Evolutionary conservation across 1,140 invertebrate genomes (phyloP), one percentile per base, ranked within the genome.

Genomic region (Eurosta solidaginis): DNA sequence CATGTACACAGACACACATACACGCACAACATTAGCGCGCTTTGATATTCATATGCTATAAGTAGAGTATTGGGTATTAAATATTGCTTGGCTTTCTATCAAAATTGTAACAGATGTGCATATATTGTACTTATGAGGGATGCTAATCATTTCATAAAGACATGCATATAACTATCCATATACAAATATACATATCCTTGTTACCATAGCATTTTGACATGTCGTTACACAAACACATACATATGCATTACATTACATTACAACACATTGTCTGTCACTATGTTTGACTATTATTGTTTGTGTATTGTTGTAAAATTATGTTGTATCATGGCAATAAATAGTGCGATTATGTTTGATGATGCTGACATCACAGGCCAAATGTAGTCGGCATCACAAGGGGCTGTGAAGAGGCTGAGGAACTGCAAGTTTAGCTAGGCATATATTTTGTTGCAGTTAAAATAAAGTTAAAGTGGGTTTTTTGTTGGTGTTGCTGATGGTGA

Each of bases 241-340:
- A 47, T 47, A 17, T 47, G 12, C 14, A 17, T 47, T 9, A n/a
- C n/a, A n/a, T n/a, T n/a, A n/a, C n/a, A n/a, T n/a, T n/a, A n/a
- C n/a, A n/a, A n/a, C n/a, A n/a, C n/a, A n/a, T n/a, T n/a, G n/a
- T n/a, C 52, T 10, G 27, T 9, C 52, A 9, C 52, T 59, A 27
- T 17, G 22, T 25, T 4, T 12, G 1, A 20, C 44, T 47, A n/a
- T 45, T 17, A 17, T 29, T 45, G 27, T 29, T 74, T 47, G 40
- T 74, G 42, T 47, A 74, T 44, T 47, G 44, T 74, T 74, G 73
- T 47, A 81, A 85, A 82, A 85, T 85, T 85, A 82, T 83, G 84
- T 85, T 84, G 82, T 85, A 85, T 85, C 82, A 85, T 85, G 82
- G 84, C 84, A 85, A 85, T 85, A 85, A 85, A 85, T 85, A 85